Evolutionary conservation across 35 echinoderm and acorn worm genomes (phyloP).

Genomic region (Heliocidaris erythrogramma): DNA sequence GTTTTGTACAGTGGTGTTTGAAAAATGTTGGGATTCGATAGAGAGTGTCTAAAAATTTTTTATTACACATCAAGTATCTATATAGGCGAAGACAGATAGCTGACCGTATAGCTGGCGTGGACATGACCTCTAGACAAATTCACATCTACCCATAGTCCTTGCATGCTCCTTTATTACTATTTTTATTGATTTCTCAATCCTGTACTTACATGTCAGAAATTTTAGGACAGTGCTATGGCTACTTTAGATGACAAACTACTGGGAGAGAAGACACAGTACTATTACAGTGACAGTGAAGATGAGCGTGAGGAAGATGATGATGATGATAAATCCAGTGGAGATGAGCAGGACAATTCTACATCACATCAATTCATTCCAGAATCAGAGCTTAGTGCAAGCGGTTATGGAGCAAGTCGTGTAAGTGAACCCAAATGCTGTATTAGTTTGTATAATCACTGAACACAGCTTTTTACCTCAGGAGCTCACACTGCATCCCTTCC

Average conservation of each 20-base stretch:
- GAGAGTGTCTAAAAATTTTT: no score
- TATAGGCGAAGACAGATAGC: no score
- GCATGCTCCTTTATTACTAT: no score
- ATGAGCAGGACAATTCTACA: constrained; percentile 28
- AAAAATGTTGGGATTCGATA: no score
- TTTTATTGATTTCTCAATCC: background rate
- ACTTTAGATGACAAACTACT: constrained; percentile 87
- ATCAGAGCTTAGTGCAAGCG: constrained; percentile 57
- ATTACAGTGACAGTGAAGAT: constrained; percentile 92
- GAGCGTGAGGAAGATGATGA: constrained; percentile 65
- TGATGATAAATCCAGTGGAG: constrained; percentile 43
- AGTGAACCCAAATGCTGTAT: background rate
- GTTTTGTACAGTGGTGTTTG: no score
- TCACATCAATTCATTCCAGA: constrained; percentile 49
- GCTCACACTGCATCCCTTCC: no score
- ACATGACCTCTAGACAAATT: no score
- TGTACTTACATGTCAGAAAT: background rate
- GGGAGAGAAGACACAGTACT: constrained; percentile 91
- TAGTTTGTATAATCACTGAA: background rate
- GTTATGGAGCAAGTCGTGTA: constrained; percentile 75
- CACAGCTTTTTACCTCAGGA: no score
- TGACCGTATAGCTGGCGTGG: no score
- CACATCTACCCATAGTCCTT: no score
- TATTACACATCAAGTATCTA: no score
- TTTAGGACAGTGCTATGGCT: constrained; percentile 46